Base-by-base conservation (phyloP, 2,797 vertebrate species). In the Smutsia gigantea region DNA sequence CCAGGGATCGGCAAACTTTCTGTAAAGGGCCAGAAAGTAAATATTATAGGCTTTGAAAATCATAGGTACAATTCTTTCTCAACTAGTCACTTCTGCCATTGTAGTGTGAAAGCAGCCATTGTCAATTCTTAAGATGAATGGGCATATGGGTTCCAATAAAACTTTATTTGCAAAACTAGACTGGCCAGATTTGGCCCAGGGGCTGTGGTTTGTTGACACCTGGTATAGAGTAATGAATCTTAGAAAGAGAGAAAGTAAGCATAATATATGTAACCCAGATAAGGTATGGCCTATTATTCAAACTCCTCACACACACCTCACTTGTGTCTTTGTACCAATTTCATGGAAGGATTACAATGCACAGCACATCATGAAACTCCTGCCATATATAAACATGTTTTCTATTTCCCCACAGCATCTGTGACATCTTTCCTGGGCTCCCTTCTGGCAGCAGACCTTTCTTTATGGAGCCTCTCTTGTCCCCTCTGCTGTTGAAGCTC, bases 211-310 rank as follows among this genome's bases (percentile, higher is more conserved):
- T 68, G 27, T 57, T 79, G 68, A 89, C 59, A 59, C n/a, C 13
- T 12, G 6, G 21, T 66, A 37, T 79, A 29, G 2, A 81, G 51
- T 18, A 25, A 90, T 13, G 39, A 53, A 66, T 77, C 51, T 91
- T 77, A 81, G 17, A 39, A 83, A 68, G 18, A 91, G 53, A 87
- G 42, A 94, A 79, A 79, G 31, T 18, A 63, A 31, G 69, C 42
- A 74, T 4, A 6, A 34, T 23, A 7, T 29, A 3, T 19, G 25
- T 61, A 49, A 57, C 27, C 37, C 4, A 1, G 66, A 15, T 7
- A 0, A 1, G 66, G 21, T 5, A 0, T 31, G 17, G 53, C 77
- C 81, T 42, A 19, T 46, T 37, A 9, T 55, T 61, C 37, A 23
- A 13, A 51, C 13, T 74, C 59, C 1, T 49, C 64, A 83, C 23